Evolutionary conservation across 2,888 invertebrate genomes (phyloP), one percentile per base, ranked within the genome.

Genomic region (Agrilus biguttatus): DNA sequence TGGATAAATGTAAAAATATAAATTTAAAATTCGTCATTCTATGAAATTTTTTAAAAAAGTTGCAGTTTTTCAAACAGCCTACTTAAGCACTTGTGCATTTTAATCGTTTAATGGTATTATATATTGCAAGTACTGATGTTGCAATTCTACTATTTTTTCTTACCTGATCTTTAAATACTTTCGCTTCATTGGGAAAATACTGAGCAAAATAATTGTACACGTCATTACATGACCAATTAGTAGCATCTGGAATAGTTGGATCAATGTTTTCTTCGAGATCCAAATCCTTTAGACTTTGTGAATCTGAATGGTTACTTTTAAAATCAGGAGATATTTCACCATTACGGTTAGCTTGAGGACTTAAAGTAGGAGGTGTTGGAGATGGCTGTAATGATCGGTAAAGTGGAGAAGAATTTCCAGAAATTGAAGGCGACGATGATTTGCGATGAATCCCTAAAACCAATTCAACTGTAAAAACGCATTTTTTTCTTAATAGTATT

Each of bases 131-230:
- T n/a, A n/a, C n/a, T n/a, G 14, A 32, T 14, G 3, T 6, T n/a
- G 35, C 14, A 35, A 35, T 36, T 36, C 14, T 36, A 35, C 36
- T 14, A 7, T 36, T 4, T 2, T n/a, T 28, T 28, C 55, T 58
- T 63, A 85, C 90, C 73, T 92, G 88, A 50, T 86, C 81, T 58
- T 76, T 76, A 52, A 95, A 86, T 32, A 84, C 77, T 44, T 78
- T 73, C 1, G 92, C 89, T 58, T 87, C 84, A 43, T 80, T 77
- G 1, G 83, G 80, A 50, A 90, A 89, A 58, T 82, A 77, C 50
- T 80, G 76, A 2, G 71, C 68, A 56, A 93, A 84, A 65, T 83
- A 92, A 40, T 77, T 73, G 58, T 79, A 83, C 1, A 93, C 90
- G 61, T 92, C 83, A 47, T 83, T 79, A 14, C 80, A 77, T 0